phyloP scores from a whole-genome alignment of 1,140 invertebrate species.

The Macrotrachela quadricornifera region DNA sequence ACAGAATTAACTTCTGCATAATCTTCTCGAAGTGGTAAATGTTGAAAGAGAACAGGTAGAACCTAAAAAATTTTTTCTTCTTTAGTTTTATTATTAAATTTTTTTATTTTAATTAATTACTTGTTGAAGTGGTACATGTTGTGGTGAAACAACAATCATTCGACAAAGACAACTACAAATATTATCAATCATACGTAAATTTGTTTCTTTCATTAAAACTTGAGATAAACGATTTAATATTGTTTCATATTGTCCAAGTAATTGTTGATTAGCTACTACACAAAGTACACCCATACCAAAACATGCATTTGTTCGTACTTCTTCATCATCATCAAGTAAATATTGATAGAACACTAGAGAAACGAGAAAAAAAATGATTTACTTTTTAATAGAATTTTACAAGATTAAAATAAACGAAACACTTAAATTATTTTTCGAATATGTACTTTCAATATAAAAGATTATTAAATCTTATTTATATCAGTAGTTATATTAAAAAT shows the following conservation, averaged over 20 bases:
- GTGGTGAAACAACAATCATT: constrained; percentile 43
- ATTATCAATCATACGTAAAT: constrained; percentile 45
- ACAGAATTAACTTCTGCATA: constrained; percentile 49
- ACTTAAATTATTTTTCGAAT: too few relatives aligned
- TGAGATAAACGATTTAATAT: constrained; percentile 44
- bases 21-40: constrained; percentile 50
- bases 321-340: constrained; percentile 37
- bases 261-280: constrained; percentile 10
- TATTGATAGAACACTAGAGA: background rate
- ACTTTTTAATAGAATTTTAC: too few relatives aligned
- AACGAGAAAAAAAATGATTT: too few relatives aligned
- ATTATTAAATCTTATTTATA: too few relatives aligned
- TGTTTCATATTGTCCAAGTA: constrained; percentile 36
- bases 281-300: constrained; percentile 52
- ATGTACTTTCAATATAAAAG: too few relatives aligned
- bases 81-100: too few relatives aligned
- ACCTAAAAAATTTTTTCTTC: constrained; percentile 37
- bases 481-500: too few relatives aligned
- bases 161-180: constrained; percentile 52
- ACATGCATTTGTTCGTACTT: constrained; percentile 52
- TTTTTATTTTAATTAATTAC: too few relatives aligned
- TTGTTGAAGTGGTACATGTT: constrained; percentile 41
- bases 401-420: too few relatives aligned
- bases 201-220: constrained; percentile 40
- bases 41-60: constrained; percentile 45